Evolutionary conservation across 2,113 vertebrate species (phyloP).

Genomic region (Phalacrocorax carbo): DNA sequence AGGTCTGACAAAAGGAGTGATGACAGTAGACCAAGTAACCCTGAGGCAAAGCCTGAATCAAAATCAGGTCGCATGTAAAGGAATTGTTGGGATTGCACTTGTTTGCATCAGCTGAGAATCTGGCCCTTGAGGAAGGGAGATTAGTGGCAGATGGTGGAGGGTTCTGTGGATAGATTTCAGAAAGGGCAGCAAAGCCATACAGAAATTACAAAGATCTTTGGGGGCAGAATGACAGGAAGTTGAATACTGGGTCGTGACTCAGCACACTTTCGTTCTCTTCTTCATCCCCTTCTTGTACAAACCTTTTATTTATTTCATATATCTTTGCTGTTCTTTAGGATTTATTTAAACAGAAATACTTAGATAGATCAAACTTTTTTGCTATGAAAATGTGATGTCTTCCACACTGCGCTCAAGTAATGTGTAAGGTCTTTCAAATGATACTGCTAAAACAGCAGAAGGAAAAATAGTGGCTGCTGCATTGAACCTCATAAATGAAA

Average conservation of each 20-base stretch:
- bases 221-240: not conserved
- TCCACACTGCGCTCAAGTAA: not conserved
- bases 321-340: not conserved
- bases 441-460: not conserved
- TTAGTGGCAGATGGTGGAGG: conserved; percentile 27
- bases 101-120: conserved; percentile 19
- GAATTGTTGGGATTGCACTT: conserved; percentile 10
- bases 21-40: conserved; percentile 22
- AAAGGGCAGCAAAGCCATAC: not conserved
- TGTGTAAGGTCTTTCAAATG: not conserved
- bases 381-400: not conserved
- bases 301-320: not conserved
- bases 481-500: not conserved
- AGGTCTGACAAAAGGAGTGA: conserved; percentile 26
- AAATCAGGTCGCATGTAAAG: conserved; percentile 2
- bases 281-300: not conserved
- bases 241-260: not conserved
- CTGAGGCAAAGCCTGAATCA: conserved; percentile 41
- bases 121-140: not conserved
- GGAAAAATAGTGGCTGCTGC: not conserved
- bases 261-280: not conserved
- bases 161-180: not conserved
- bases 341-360: not conserved
- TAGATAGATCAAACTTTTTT: not conserved
- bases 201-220: not conserved